phyloP scores from a whole-genome alignment of 2,113 vertebrate genomes.

The Zosterops borbonicus region DNA sequence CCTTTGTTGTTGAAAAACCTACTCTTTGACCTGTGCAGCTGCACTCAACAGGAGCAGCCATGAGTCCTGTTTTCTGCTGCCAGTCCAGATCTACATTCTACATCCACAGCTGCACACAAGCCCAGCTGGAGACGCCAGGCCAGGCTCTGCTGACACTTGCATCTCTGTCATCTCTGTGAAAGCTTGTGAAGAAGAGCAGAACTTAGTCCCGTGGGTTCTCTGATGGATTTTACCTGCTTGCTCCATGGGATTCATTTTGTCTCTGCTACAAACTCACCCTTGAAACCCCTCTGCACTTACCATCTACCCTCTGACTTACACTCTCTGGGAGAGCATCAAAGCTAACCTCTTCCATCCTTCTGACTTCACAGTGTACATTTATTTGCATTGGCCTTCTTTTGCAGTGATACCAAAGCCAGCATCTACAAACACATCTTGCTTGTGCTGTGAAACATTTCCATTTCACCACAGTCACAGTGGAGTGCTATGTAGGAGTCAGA shows the following conservation, averaged over 20 bases:
- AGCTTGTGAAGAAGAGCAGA: not conserved
- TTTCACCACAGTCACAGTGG: not conserved
- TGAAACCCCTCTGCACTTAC: not conserved
- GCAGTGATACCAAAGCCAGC: not conserved
- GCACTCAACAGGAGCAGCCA: not conserved
- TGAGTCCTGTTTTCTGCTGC: slow-evolving; percentile 20
- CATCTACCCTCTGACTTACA: not conserved
- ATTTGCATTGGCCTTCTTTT: not conserved
- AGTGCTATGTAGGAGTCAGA: not conserved
- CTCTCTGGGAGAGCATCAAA: not conserved
- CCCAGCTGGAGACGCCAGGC: fast-evolving
- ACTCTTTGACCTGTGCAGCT: not conserved
- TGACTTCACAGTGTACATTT: not conserved
- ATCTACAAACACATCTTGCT: fast-evolving
- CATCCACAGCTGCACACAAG: not conserved
- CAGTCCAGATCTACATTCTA: not conserved
- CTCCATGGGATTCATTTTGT: fast-evolving
- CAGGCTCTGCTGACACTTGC: not conserved
- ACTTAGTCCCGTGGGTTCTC: not conserved
- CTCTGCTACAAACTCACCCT: not conserved
- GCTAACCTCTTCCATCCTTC: not conserved
- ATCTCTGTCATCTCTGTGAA: not conserved
- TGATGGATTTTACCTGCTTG: not conserved
- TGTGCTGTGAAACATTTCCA: fast-evolving
- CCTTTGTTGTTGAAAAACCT: not conserved